phyloP scores from a whole-genome alignment of 2,888 invertebrate genomes.

The Fabriciana adippe region DNA sequence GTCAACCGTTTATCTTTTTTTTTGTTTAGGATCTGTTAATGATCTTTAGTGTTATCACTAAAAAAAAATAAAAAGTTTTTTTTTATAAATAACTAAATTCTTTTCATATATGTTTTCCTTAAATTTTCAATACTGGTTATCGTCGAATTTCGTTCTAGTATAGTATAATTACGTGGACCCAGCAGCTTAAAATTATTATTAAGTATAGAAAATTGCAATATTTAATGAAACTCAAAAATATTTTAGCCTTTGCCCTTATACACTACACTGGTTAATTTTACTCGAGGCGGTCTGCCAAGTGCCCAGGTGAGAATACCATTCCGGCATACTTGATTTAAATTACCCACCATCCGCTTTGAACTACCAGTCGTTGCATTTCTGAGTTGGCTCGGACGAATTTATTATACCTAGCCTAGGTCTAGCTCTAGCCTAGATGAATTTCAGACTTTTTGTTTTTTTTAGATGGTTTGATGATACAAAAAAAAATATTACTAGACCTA shows the following conservation, averaged over 20 bases:
- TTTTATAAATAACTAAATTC: no score
- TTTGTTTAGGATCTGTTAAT: no score
- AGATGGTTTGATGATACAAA: no score
- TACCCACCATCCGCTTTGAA: constrained; percentile 47
- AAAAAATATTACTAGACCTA: no score
- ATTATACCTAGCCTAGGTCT: constrained; percentile 11
- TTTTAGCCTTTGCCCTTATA: constrained; percentile 34
- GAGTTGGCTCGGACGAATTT: constrained; percentile 20
- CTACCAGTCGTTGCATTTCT: constrained; percentile 39
- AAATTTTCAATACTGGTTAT: no score
- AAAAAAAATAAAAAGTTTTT: no score
- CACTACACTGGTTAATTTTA: constrained; percentile 45
- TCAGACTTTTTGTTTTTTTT: neutral
- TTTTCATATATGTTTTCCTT: no score
- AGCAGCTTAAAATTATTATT: neutral
- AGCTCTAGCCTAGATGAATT: neutral
- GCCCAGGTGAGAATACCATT: constrained; percentile 66
- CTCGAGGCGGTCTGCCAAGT: constrained; percentile 58
- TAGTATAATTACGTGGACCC: neutral
- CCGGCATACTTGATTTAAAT: constrained; percentile 52
- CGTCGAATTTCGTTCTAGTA: no score
- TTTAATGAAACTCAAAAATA: constrained; percentile 2
- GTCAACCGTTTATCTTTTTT: no score
- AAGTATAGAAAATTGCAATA: no score
- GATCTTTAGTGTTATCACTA: no score